Percentiles rank a stretch among this genome's conserved stretches.
Evolutionary conservation across 2,113 vertebrate genomes (phyloP).

Genomic region (Solea solea): DNA sequence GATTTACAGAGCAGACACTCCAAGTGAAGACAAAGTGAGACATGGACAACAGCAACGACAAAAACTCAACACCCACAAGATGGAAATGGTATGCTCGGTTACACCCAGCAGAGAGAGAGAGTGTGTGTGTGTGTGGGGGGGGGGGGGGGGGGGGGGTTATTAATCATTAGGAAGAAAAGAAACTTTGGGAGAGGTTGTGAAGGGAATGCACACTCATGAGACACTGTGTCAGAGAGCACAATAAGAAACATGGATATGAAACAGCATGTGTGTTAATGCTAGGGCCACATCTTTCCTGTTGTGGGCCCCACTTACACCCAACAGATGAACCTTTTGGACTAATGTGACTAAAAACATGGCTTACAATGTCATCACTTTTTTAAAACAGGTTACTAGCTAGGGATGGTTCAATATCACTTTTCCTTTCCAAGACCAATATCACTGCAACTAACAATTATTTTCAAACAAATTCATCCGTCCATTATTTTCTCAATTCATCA

Average conservation of each 20-base stretch:
- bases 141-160: conserved; percentile 23
- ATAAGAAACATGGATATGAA: conserved; percentile 57
- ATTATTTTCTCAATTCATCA: too few species aligned
- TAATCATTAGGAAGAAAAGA: conserved; percentile 42
- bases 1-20: not conserved
- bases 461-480: too few species aligned
- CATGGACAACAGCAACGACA: not conserved
- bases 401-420: too few species aligned
- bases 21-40: not conserved
- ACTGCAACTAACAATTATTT: too few species aligned
- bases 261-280: conserved; percentile 51
- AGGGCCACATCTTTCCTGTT: conserved; percentile 64
- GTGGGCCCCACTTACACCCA: conserved; percentile 29
- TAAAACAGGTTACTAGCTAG: too few species aligned
- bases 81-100: conserved; percentile 36
- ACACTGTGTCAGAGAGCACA: conserved; percentile 11
- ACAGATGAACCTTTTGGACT: too few species aligned
- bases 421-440: too few species aligned
- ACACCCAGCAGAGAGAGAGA: conserved; percentile 44
- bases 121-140: too few species aligned
- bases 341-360: too few species aligned
- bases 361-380: too few species aligned
- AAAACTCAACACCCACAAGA: conserved; percentile 17
- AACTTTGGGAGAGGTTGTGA: conserved; percentile 57
- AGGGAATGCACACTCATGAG: conserved; percentile 14